Conservation (phyloP, 2,888 invertebrate species). For the Andricus quercusramuli region DNA sequence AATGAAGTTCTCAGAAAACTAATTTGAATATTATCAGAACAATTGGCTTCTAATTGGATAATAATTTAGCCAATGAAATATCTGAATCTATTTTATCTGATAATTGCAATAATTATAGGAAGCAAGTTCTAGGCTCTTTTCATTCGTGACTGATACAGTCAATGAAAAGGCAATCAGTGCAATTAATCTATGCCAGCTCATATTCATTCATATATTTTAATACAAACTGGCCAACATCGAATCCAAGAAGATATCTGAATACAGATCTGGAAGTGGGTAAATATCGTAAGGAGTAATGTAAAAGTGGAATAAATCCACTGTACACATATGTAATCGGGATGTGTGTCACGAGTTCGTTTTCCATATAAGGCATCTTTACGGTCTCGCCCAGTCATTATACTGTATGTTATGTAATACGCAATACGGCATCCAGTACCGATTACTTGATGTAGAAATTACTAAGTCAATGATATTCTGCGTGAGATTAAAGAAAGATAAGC, state of each 20-base stretch:
- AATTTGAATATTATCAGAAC: conserved; percentile 2
- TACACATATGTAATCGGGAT: conserved; percentile 65
- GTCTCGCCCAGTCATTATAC: conserved; percentile 69
- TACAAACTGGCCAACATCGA: background rate
- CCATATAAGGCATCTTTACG: conserved; percentile 67
- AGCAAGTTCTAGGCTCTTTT: background rate
- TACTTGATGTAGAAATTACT: conserved; percentile 48
- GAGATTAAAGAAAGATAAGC: conserved; percentile 40
- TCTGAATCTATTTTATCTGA: background rate
- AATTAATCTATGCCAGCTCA: background rate
- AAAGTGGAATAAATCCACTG: conserved; percentile 40
- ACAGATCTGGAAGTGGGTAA: background rate
- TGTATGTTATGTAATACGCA: conserved; percentile 64
- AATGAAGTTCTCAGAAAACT: background rate
- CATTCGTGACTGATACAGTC: conserved; percentile 17
- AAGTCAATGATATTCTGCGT: conserved; percentile 53
- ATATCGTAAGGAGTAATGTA: conserved; percentile 35
- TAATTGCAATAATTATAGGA: background rate
- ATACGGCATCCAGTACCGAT: conserved; percentile 51
- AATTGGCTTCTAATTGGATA: background rate
- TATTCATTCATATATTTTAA: background rate
- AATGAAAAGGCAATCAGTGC: conserved; percentile 11
- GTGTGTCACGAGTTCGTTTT: conserved; percentile 73
- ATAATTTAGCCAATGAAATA: background rate
- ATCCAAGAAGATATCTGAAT: background rate